Percentiles rank a stretch among this genome's conserved stretches.
Conservation (phyloP, 1,140 invertebrate genomes). For the Drosophila pseudoananassae region DNA sequence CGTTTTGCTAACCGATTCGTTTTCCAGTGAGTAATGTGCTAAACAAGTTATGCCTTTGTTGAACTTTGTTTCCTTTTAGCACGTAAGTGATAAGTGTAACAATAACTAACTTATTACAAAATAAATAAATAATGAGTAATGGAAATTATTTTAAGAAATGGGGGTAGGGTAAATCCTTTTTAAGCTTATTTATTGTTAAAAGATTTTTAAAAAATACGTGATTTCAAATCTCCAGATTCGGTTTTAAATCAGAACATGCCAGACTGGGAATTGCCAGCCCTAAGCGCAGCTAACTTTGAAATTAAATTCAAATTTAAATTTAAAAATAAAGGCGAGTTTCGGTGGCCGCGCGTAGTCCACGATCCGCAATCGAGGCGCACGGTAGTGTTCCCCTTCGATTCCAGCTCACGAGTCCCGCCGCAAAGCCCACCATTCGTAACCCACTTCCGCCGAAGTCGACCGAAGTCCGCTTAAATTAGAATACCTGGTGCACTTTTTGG, state of each 20-base stretch:
- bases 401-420: neutral
- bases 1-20: conserved; percentile 9
- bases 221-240: neutral
- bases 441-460: conserved; percentile 12
- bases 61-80: conserved; percentile 52
- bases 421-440: neutral
- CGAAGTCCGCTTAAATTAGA: conserved; percentile 41
- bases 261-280: neutral
- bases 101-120: conserved; percentile 78
- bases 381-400: conserved; percentile 12
- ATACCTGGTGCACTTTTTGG: conserved; percentile 16
- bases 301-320: conserved; percentile 46
- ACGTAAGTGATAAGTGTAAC: conserved; percentile 73
- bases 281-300: conserved; percentile 23
- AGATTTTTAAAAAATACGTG: no score
- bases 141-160: neutral
- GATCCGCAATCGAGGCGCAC: conserved; percentile 32
- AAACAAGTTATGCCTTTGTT: conserved; percentile 33
- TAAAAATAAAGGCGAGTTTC: conserved; percentile 8
- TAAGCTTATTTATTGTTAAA: neutral
- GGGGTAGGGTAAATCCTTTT: neutral
- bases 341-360: conserved; percentile 40
- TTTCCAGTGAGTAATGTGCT: conserved; percentile 42
- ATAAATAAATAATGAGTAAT: conserved; percentile 58
- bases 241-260: conserved; percentile 4